Base-by-base conservation (phyloP, 2,888 invertebrate species). In the Lasioglossum morio region DNA sequence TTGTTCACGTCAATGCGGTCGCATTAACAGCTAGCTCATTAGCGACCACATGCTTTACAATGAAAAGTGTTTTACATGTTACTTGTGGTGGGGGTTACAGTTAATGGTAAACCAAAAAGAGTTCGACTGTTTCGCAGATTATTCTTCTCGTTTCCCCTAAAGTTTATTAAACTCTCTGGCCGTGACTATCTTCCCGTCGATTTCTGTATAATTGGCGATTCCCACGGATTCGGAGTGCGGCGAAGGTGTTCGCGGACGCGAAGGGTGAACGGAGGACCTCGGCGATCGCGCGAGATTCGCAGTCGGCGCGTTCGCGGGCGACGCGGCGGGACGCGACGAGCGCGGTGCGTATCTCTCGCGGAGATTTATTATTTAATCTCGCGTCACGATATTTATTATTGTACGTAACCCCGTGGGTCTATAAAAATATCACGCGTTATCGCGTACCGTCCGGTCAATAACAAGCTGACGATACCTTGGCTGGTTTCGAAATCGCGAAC, bases 331-430 rank as follows among this genome's bases (percentile, higher is more conserved):
- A n/a, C 57, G 27, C 12, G 60, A 4, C 27, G 57, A 46, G 46
- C 86, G 72, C 88, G 89, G 91, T 94, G 3, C 34, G 3, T 34
- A 94, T 94, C 93, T 93, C 88, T 83, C 87, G 86, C 82, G 87
- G 87, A 90, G 92, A 93, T 94, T 94, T 93, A 93, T 94, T 94
- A 94, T 94, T 94, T 93, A 94, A 94, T 94, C 85, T 85, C 92
- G 92, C 92, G 91, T 91, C 93, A 92, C 92, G 91, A 92, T 92
- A 93, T 93, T 94, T 94, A 94, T 94, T 94, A 93, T 94, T 94
- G 91, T 89, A 89, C 88, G 90, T 92, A 93, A 92, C 91, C 92
- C 91, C 91, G 89, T 87, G 82, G 92, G 87, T 90, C 90, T 92
- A 92, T 91, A 92, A 93, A 92, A 93, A 92, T 92, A 92, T 86